phyloP scores from a whole-genome alignment of 2,113 vertebrate genomes.

The Anguilla rostrata region DNA sequence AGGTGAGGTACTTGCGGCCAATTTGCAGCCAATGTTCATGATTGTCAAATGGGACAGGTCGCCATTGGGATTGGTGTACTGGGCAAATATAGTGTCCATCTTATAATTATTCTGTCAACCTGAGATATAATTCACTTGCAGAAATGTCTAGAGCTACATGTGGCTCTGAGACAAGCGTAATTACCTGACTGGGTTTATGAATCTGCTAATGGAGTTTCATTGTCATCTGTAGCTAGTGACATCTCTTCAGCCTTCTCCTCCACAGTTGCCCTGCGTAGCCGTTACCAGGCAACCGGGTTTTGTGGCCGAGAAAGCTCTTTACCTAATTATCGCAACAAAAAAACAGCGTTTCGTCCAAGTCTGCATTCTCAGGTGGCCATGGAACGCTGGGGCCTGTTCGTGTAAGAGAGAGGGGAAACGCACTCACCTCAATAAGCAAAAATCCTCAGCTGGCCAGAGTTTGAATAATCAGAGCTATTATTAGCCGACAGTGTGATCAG shows the following conservation, averaged over 20 bases:
- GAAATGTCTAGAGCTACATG: not conserved
- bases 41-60: not conserved
- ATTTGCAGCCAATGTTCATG: not conserved
- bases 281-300: constrained; percentile 30
- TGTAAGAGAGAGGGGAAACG: not conserved
- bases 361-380: constrained; percentile 7
- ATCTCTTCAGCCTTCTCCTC: constrained; percentile 11
- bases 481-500: not conserved
- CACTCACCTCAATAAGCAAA: not conserved
- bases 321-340: constrained; percentile 25
- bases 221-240: not conserved
- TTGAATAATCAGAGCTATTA: not conserved
- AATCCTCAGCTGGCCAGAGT: not conserved
- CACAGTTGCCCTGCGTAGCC: constrained; percentile 1
- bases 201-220: constrained; percentile 24
- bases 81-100: not conserved
- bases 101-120: not conserved
- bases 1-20: not conserved
- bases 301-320: constrained; percentile 15
- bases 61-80: not conserved
- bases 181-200: constrained; percentile 9
- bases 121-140: not conserved
- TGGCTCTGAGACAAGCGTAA: not conserved
- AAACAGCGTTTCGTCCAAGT: constrained; percentile 4
- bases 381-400: not conserved